A percentile compares a stretch with the other conserved stretches of the same genome.
phyloP scores from a whole-genome alignment of 1,140 invertebrate species.

The Tetramorium parvispinum region DNA sequence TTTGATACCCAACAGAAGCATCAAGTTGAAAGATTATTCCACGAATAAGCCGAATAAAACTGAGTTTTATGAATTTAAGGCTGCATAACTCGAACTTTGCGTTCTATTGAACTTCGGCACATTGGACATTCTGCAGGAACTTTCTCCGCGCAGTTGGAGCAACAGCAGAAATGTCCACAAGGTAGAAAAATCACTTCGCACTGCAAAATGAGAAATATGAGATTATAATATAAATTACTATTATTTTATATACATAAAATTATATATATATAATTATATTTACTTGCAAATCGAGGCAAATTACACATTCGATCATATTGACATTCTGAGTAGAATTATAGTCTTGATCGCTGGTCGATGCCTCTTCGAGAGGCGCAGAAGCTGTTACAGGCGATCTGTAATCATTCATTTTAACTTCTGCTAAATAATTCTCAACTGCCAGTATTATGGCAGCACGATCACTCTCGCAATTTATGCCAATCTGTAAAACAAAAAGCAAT shows the following conservation, averaged over 20 bases:
- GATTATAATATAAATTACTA: not conserved
- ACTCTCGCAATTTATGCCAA: constrained; percentile 87
- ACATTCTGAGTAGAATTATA: constrained; percentile 69
- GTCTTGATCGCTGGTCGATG: constrained; percentile 83
- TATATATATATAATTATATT: not conserved
- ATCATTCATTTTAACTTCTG: constrained; percentile 80
- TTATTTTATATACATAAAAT: too few species aligned
- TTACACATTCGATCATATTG: constrained; percentile 90
- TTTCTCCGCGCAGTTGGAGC: constrained; percentile 88
- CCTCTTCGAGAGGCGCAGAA: constrained; percentile 80
- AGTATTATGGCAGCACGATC: constrained; percentile 88
- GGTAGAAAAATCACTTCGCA: constrained; percentile 92
- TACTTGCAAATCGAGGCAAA: constrained; percentile 92
- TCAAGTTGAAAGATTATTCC: constrained; percentile 11
- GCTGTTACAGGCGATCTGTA: constrained; percentile 62
- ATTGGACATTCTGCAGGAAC: constrained; percentile 90
- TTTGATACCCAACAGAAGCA: constrained; percentile 1
- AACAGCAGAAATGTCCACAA: constrained; percentile 95
- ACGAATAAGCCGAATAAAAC: constrained; percentile 31
- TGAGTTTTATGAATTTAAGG: constrained; percentile 77
- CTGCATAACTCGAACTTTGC: constrained; percentile 88
- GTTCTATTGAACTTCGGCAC: constrained; percentile 90
- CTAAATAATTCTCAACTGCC: constrained; percentile 87
- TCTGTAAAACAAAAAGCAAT: constrained; percentile 75
- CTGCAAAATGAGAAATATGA: constrained; percentile 85